Conservation (phyloP, 2,888 invertebrate species). For the Dynastes maya region DNA sequence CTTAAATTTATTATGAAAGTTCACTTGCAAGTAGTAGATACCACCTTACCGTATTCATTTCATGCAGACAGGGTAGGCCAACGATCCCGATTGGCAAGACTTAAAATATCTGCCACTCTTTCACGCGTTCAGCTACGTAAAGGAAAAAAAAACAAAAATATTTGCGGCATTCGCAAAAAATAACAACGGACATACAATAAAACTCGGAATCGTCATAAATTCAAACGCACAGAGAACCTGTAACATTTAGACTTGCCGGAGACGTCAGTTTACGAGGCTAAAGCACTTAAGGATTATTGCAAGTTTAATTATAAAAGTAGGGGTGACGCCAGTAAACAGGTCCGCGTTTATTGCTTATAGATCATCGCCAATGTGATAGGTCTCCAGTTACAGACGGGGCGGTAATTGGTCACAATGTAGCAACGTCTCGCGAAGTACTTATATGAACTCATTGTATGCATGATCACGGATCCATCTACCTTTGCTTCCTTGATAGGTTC, state of each 20-base stretch:
- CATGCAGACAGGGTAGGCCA: neutral
- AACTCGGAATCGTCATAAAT: conserved; percentile 56
- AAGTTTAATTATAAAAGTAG: conserved; percentile 64
- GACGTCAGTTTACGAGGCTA: conserved; percentile 59
- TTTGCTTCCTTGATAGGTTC: conserved; percentile 26
- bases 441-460: conserved; percentile 44
- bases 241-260: conserved; percentile 58
- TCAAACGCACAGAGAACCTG: conserved; percentile 57
- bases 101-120: neutral
- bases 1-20: no score
- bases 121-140: neutral
- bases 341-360: conserved; percentile 62
- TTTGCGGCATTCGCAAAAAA: conserved; percentile 43
- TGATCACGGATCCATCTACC: conserved; percentile 27
- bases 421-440: conserved; percentile 50
- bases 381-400: conserved; percentile 56
- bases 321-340: conserved; percentile 64
- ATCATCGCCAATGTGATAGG: conserved; percentile 61
- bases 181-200: conserved; percentile 46
- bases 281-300: conserved; percentile 63
- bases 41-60: no score
- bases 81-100: conserved; percentile 12
- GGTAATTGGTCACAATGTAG: conserved; percentile 60
- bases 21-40: no score
- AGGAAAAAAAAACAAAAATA: conserved; percentile 36